Conservation (phyloP, 2,888 invertebrate species). For the Pristionchus japonicus region DNA sequence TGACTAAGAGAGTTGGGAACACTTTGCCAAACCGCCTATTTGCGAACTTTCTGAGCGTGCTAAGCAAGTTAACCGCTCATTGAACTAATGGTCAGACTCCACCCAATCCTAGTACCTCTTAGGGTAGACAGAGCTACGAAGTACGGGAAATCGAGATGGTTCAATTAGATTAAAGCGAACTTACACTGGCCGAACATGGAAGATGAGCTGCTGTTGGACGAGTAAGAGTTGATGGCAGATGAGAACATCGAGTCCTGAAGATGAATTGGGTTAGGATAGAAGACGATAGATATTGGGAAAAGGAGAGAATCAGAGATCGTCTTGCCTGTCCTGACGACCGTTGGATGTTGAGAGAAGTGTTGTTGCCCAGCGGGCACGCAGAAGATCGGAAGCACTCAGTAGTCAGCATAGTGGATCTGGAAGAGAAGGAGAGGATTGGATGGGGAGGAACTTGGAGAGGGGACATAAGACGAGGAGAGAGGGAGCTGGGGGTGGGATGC, state of each 20-base stretch:
- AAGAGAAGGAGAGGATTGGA: not conserved
- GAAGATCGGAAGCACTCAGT: conserved; percentile 42
- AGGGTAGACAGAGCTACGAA: too few relatives aligned
- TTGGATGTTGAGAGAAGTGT: conserved; percentile 47
- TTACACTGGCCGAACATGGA: conserved; percentile 13
- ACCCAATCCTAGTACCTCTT: too few relatives aligned
- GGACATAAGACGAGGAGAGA: not conserved
- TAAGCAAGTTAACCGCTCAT: not conserved
- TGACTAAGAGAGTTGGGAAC: not conserved
- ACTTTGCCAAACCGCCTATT: not conserved
- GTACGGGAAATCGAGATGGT: not conserved
- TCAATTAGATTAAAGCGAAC: not conserved
- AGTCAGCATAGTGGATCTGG: conserved; percentile 34
- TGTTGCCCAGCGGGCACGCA: conserved; percentile 40
- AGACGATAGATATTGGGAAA: not conserved
- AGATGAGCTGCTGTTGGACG: conserved; percentile 20
- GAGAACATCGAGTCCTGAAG: conserved; percentile 34
- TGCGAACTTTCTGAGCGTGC: conserved; percentile 15
- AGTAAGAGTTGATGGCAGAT: not conserved
- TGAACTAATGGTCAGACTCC: too few relatives aligned
- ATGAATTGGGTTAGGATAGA: not conserved
- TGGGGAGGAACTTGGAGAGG: not conserved
- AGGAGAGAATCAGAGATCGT: not conserved
- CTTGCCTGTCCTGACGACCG: not conserved
- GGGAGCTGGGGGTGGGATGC: conserved; percentile 2